Evolutionary conservation across 2,113 vertebrate genomes (phyloP).

Genomic region (Catharus bicknelli): DNA sequence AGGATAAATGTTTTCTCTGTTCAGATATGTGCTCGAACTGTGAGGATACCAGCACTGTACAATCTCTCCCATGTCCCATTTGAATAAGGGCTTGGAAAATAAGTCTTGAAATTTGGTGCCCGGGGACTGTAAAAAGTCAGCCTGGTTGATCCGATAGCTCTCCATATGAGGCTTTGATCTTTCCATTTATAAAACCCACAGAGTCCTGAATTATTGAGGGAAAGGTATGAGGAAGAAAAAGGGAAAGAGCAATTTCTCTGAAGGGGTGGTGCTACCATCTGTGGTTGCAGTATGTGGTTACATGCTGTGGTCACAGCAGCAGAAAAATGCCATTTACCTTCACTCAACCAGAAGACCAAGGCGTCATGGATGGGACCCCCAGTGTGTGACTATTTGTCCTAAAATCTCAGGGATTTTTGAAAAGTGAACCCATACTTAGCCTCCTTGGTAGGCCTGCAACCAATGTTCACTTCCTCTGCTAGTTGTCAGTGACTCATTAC

Average conservation of each 20-base stretch:
- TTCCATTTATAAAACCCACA: not conserved
- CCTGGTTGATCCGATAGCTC: not conserved
- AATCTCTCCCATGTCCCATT: not conserved
- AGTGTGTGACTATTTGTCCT: not conserved
- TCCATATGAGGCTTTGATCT: not conserved
- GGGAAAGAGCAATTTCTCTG: not conserved
- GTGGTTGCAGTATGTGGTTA: not conserved
- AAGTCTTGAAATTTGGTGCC: not conserved
- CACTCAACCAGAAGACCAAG: not conserved
- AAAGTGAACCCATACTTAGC: not conserved
- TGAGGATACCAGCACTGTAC: not conserved
- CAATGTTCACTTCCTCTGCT: accelerated
- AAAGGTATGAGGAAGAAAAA: not conserved
- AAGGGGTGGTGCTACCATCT: not conserved
- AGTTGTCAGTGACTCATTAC: not conserved
- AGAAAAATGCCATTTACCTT: not conserved
- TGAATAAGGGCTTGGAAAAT: not conserved
- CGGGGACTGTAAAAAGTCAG: not conserved
- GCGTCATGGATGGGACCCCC: not conserved
- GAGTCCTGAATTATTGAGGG: not conserved
- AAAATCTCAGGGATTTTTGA: not conserved
- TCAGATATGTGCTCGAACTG: slow-evolving; percentile 18
- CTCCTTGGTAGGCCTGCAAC: not conserved
- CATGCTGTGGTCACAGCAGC: not conserved
- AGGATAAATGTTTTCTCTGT: slow-evolving; percentile 41